Evolutionary conservation across 2,797 vertebrate genomes (phyloP).

Genomic region (Enteromius treurensis): DNA sequence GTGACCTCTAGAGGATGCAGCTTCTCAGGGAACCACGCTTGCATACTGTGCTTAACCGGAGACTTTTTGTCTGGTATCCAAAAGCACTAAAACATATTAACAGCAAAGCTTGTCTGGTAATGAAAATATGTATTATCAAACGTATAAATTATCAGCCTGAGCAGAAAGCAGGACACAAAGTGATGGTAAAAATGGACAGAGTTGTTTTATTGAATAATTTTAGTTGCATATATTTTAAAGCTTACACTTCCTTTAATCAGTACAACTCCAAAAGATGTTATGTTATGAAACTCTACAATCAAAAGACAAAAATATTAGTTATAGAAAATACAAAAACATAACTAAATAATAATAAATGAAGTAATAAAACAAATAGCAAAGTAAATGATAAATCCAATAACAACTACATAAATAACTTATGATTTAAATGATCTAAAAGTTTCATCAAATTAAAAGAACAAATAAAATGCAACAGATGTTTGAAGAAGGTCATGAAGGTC

Average conservation of each 20-base stretch:
- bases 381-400: too few species aligned
- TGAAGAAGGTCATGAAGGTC: too few species aligned
- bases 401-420: too few species aligned
- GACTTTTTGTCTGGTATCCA: background rate
- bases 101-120: background rate
- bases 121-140: background rate
- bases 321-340: too few species aligned
- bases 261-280: background rate
- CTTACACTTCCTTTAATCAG: too few species aligned
- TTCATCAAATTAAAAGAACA: too few species aligned
- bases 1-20: too few species aligned
- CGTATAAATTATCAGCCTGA: background rate
- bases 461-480: too few species aligned
- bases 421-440: too few species aligned
- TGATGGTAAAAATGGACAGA: background rate
- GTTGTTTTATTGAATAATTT: background rate
- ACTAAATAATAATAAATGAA: background rate
- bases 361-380: too few species aligned
- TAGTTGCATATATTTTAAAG: background rate
- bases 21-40: too few species aligned
- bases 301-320: background rate
- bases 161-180: background rate
- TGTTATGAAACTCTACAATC: background rate
- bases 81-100: background rate
- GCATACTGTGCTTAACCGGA: too few species aligned